These are phyloP conservation scores for Herpetotheres cachinnans DNA, from an alignment of 2,113 vertebrate genomes.

Conservation along the genomic window DNA sequence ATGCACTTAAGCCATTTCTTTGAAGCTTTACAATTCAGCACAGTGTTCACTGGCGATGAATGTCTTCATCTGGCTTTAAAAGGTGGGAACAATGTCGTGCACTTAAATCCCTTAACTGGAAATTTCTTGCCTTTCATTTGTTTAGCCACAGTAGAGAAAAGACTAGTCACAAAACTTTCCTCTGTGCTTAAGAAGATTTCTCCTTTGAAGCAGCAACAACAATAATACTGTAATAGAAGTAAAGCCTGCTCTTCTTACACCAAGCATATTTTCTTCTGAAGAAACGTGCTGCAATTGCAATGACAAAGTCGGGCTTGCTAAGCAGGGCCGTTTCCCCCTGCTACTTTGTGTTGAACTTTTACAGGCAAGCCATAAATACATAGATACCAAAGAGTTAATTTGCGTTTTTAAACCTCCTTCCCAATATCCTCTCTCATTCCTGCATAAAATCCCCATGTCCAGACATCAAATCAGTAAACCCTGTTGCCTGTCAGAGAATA, in stretches of 20 bases:
- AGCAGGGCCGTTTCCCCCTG: constrained; percentile 27
- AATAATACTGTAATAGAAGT: constrained; percentile 65
- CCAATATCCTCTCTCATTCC: constrained; percentile 80
- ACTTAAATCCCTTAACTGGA: constrained; percentile 69
- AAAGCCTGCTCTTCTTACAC: constrained; percentile 62
- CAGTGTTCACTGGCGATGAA: constrained; percentile 46
- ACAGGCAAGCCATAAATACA: constrained; percentile 68
- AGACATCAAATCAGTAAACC: constrained; percentile 87
- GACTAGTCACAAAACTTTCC: constrained; percentile 71
- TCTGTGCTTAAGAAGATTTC: constrained; percentile 52
- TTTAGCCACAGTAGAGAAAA: constrained; percentile 73
- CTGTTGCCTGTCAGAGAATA: constrained; percentile 94
- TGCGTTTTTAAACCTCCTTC: constrained; percentile 79
- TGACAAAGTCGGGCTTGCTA: constrained; percentile 32
- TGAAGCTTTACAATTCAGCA: constrained; percentile 62
- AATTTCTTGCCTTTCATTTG: constrained; percentile 67
- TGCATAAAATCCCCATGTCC: constrained; percentile 85
- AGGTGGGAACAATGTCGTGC: constrained; percentile 69
- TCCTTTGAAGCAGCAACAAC: constrained; percentile 71
- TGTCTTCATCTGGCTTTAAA: constrained; percentile 71
- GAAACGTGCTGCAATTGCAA: constrained; percentile 16
- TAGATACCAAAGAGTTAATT: constrained; percentile 84
- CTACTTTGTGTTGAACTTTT: constrained; percentile 57
- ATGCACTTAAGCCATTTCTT: constrained; percentile 65
- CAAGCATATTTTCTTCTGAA: constrained; percentile 49